Percentiles rank a stretch among this genome's conserved stretches.
These are phyloP conservation scores for Proctacanthus coquilletti DNA, from an alignment of 1,140 invertebrate genomes.

Conservation along the genomic window DNA sequence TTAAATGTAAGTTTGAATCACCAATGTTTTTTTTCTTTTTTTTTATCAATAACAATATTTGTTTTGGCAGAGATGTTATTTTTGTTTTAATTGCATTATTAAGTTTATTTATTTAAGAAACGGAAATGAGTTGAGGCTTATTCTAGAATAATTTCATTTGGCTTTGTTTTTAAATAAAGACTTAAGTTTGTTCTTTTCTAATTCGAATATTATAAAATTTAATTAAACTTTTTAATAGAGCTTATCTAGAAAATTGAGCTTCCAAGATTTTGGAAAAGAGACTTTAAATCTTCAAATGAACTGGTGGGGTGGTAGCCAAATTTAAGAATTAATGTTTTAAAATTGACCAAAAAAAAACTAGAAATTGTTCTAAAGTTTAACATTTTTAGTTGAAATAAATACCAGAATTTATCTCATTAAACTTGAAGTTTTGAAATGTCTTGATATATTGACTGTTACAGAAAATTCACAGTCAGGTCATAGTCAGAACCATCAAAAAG, in stretches of 20 bases:
- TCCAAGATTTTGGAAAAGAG: not conserved
- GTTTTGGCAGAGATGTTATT: not conserved
- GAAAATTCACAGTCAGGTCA: too few species aligned
- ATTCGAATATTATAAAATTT: not conserved
- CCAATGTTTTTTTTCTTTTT: too few species aligned
- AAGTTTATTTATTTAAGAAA: not conserved
- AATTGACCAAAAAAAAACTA: too few species aligned
- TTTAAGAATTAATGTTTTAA: too few species aligned
- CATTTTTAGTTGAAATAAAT: too few species aligned
- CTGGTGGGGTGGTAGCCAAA: not conserved
- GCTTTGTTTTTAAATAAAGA: not conserved
- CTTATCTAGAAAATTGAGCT: not conserved
- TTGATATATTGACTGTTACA: too few species aligned
- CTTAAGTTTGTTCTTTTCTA: slow-evolving; percentile 1
- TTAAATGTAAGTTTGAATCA: too few species aligned
- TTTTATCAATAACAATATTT: slow-evolving; percentile 1
- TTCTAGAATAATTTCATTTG: not conserved
- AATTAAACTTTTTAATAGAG: not conserved
- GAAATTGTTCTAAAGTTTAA: too few species aligned
- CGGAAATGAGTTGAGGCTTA: not conserved
- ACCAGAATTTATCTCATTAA: too few species aligned
- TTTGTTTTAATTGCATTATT: not conserved
- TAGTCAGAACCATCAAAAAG: too few species aligned
- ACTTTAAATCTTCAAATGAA: not conserved
- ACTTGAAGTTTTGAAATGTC: too few species aligned